Evolutionary conservation across 2,888 invertebrate species (phyloP), one percentile per base, ranked within the genome.

Genomic region (Plagiodera versicolora): DNA sequence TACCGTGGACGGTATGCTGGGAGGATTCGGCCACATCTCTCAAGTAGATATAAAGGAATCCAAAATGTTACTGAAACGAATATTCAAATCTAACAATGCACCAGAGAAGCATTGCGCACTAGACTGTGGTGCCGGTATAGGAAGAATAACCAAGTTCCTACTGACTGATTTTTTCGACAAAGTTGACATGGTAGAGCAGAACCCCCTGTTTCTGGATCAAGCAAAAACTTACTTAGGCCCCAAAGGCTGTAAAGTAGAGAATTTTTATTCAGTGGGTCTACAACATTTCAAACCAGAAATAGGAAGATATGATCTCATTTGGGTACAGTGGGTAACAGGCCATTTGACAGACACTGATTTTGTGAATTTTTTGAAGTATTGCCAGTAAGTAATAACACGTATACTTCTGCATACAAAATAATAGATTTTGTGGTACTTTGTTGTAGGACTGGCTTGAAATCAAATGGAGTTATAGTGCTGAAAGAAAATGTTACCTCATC

Each of bases 61-160:
- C 0, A 87, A 84, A 70, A 78, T 81, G 46, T 95, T 98, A 80
- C 81, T 98, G 24, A 86, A 87, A 54, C 84, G 87, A 59, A 74
- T 92, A 11, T 85, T 86, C 58, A 81, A 83, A 77, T 71, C 72
- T 3, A 82, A 84, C 64, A 79, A 83, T 55, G 80, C 83, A 18
- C 89, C 89, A 2, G 85, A 82, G 0, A 86, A 81, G 54, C 79
- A 82, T 48, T 81, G 85, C 63, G 96, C 94, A 1, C 81, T 98
- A 8, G 99, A 99, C 76, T 98, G 98, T 80, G 99, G 98, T 3
- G 93, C 98, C 14, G 99, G 99, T 1, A 98, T 99, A 70, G 99
- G 99, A 0, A 84, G 99, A 70, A 90, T 99, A 44, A 91, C 93
- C 1, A 94, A 94, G 77, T 85, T 92, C 73, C 81, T 98, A 10